phyloP scores from a whole-genome alignment of 53 echinoderm and acorn worm species.

The Apostichopus leukothele region DNA sequence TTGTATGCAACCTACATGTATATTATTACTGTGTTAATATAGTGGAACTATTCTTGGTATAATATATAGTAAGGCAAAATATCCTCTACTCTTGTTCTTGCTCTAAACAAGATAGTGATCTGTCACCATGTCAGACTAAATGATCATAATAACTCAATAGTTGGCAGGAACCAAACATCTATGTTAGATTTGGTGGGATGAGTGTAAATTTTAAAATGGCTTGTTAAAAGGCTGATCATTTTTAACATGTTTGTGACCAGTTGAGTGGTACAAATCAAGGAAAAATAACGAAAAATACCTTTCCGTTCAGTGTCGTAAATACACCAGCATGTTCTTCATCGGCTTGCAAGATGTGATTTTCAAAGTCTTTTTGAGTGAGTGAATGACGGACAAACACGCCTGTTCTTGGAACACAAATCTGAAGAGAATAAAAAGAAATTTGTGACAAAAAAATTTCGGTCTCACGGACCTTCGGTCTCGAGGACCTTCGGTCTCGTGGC shows the following conservation, averaged over 20 bases:
- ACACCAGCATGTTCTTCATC: constrained; percentile 66
- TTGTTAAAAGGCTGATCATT: too few species aligned
- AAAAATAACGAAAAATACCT: constrained; percentile 51
- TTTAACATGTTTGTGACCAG: neutral
- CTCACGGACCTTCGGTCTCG: neutral
- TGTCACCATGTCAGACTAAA: too few species aligned
- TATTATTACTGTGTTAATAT: too few species aligned
- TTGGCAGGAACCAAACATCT: too few species aligned
- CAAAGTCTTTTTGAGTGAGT: constrained; percentile 77
- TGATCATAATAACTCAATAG: too few species aligned
- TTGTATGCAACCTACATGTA: too few species aligned
- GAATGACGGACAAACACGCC: constrained; percentile 93
- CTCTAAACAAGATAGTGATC: too few species aligned
- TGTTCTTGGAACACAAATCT: constrained; percentile 91
- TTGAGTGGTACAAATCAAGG: too few species aligned
- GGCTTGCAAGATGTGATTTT: constrained; percentile 81
- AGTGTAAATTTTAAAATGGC: neutral
- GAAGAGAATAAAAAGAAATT: constrained; percentile 26
- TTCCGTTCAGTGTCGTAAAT: constrained; percentile 70
- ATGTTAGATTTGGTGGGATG: neutral
- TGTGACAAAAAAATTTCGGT: neutral
- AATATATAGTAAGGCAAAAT: too few species aligned
- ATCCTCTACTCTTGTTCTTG: too few species aligned
- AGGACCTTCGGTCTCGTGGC: neutral
- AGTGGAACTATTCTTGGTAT: too few species aligned